These are phyloP conservation scores for Athalia rosae DNA, from an alignment of 2,888 invertebrate species.

Conservation along the genomic window DNA sequence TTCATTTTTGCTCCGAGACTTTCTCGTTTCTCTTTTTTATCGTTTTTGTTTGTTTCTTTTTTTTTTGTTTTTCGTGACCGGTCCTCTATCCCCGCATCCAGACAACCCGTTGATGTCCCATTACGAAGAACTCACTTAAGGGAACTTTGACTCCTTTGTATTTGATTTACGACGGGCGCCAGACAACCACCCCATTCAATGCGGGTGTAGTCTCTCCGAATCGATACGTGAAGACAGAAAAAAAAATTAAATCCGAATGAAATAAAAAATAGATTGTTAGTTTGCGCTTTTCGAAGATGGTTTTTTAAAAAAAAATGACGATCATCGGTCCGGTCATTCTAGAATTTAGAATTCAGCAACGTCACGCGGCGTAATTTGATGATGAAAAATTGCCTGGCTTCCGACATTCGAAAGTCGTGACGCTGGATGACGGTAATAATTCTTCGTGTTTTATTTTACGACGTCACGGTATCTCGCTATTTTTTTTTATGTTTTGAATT, in stretches of 20 bases:
- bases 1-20: slow-evolving; percentile 11
- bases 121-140: slow-evolving; percentile 29
- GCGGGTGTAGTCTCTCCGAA: too few relatives aligned
- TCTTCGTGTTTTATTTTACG: slow-evolving; percentile 29
- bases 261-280: too few relatives aligned
- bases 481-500: slow-evolving; percentile 38
- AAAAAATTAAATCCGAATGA: too few relatives aligned
- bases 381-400: slow-evolving; percentile 33
- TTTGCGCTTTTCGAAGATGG: too few relatives aligned
- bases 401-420: slow-evolving; percentile 27
- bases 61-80: neutral
- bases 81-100: slow-evolving; percentile 2
- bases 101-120: slow-evolving; percentile 9
- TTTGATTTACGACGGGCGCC: slow-evolving; percentile 35
- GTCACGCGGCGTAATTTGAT: neutral
- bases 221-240: too few relatives aligned
- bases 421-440: slow-evolving; percentile 9
- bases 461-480: slow-evolving; percentile 14
- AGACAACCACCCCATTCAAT: neutral
- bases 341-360: neutral
- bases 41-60: neutral
- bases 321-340: neutral
- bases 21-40: neutral
- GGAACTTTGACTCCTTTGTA: slow-evolving; percentile 21
- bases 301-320: neutral